These are phyloP conservation scores for Oreotrochilus melanogaster DNA, from an alignment of 2,113 vertebrate genomes.

Conservation along the genomic window DNA sequence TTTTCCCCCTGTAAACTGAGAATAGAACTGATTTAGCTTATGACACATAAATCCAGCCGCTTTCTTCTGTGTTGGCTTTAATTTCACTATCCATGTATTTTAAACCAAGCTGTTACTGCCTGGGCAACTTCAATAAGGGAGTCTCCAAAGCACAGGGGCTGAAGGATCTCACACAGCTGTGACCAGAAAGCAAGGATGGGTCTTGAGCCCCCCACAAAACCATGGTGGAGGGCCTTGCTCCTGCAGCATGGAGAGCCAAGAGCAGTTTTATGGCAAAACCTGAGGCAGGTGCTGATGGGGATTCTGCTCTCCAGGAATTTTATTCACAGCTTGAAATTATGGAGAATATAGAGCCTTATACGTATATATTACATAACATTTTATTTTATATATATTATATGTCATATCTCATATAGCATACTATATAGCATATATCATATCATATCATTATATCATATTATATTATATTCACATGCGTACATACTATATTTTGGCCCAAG, in stretches of 20 bases:
- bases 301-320: not conserved
- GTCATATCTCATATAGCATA: too few relatives aligned
- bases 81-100: not conserved
- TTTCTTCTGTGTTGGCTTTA: not conserved
- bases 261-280: accelerated
- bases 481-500: not conserved
- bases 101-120: not conserved
- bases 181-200: accelerated
- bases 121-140: not conserved
- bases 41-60: not conserved
- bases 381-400: not conserved
- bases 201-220: accelerated
- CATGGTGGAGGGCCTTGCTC: accelerated
- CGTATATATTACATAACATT: not conserved
- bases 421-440: not conserved
- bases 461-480: not conserved
- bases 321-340: not conserved
- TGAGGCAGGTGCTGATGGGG: not conserved
- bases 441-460: not conserved
- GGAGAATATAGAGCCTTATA: too few relatives aligned
- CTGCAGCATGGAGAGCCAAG: not conserved
- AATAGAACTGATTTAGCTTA: not conserved
- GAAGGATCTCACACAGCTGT: not conserved
- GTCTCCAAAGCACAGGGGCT: accelerated
- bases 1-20: not conserved